These are phyloP conservation scores for Rhea pennata DNA, from an alignment of 2,113 vertebrate genomes.

Conservation along the genomic window DNA sequence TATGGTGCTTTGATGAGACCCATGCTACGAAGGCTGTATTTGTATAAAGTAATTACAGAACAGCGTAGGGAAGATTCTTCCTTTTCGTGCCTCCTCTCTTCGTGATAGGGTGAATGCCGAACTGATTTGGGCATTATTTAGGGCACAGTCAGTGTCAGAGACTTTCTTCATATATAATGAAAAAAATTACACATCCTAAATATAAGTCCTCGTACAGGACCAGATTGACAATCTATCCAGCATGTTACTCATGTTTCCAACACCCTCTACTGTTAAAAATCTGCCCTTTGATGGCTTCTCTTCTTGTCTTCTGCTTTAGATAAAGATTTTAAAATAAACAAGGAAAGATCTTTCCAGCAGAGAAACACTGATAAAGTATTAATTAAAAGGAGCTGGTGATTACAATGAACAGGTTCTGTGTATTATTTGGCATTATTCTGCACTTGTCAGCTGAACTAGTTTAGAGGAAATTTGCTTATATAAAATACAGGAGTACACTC, in stretches of 20 bases:
- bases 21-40: background rate
- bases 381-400: background rate
- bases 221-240: background rate
- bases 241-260: background rate
- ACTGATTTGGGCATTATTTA: background rate
- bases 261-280: background rate
- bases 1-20: background rate
- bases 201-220: background rate
- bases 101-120: background rate
- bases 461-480: background rate
- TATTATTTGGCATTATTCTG: background rate
- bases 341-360: background rate
- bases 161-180: background rate
- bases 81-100: background rate
- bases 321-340: background rate
- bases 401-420: background rate
- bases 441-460: background rate
- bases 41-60: background rate
- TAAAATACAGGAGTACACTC: background rate
- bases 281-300: background rate
- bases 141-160: conserved; percentile 49
- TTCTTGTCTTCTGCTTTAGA: background rate
- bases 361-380: background rate
- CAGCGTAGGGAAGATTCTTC: background rate
- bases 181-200: background rate